Evolutionary conservation across 2,888 invertebrate genomes (phyloP).

Genomic region (Therioaphis trifolii): DNA sequence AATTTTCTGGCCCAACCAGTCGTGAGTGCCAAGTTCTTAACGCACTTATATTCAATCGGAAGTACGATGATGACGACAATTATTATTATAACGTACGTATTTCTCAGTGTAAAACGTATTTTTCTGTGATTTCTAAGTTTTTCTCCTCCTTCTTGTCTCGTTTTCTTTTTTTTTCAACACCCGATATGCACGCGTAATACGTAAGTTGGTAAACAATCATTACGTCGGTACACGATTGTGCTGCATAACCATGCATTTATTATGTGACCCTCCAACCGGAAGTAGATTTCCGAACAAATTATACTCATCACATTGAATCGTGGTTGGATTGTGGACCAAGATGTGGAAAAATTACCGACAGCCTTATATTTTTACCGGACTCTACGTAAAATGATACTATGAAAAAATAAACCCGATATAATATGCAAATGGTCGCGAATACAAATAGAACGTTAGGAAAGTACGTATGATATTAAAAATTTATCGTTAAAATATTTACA

Average conservation of each 20-base stretch:
- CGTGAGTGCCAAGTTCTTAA: slow-evolving; percentile 18
- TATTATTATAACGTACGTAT: slow-evolving; percentile 3
- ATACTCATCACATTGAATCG: background rate
- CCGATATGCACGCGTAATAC: background rate
- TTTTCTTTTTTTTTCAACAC: background rate
- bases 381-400: no score
- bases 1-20: slow-evolving; percentile 24
- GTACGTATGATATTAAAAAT: no score
- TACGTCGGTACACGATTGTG: slow-evolving; percentile 19
- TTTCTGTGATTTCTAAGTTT: slow-evolving; percentile 41
- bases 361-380: no score
- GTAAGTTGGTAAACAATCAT: slow-evolving; percentile 24
- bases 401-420: no score
- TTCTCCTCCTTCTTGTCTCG: background rate
- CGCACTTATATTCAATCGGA: background rate
- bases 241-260: slow-evolving; percentile 16
- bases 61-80: background rate
- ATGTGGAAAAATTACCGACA: background rate
- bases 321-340: background rate
- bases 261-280: slow-evolving; percentile 18
- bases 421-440: no score
- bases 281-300: background rate
- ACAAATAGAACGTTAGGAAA: no score
- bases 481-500: no score
- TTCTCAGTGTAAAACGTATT: background rate